Conservation (phyloP, 2,113 vertebrate species). For the Elanoides forficatus region DNA sequence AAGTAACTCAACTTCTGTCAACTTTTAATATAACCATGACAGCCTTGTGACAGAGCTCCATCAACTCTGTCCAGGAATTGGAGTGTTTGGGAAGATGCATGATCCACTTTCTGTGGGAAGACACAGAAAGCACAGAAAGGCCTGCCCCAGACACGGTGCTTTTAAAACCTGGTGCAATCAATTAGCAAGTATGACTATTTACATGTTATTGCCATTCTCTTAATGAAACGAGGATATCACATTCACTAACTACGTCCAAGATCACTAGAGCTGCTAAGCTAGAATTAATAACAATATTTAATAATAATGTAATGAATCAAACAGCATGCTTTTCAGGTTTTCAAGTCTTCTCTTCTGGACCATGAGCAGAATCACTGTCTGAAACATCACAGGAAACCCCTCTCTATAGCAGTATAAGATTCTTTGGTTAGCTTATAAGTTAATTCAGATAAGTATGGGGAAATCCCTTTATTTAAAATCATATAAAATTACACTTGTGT, state of each 20-base stretch:
- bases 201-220: neutral
- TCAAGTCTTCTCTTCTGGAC: neutral
- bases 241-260: neutral
- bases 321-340: neutral
- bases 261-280: neutral
- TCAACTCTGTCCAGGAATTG: neutral
- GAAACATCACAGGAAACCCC: neutral
- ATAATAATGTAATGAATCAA: neutral
- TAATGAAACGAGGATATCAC: neutral
- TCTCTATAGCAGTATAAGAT: neutral
- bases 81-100: neutral
- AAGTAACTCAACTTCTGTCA: neutral
- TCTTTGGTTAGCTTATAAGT: neutral
- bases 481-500: neutral
- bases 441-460: neutral
- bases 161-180: neutral
- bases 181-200: neutral
- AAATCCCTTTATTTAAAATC: neutral
- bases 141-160: neutral
- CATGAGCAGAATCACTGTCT: neutral
- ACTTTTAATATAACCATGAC: neutral
- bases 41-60: neutral
- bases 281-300: neutral
- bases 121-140: neutral
- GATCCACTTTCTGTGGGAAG: neutral